Evolutionary conservation across 2,888 invertebrate genomes (phyloP).

Genomic region (Leucophenga montana): DNA sequence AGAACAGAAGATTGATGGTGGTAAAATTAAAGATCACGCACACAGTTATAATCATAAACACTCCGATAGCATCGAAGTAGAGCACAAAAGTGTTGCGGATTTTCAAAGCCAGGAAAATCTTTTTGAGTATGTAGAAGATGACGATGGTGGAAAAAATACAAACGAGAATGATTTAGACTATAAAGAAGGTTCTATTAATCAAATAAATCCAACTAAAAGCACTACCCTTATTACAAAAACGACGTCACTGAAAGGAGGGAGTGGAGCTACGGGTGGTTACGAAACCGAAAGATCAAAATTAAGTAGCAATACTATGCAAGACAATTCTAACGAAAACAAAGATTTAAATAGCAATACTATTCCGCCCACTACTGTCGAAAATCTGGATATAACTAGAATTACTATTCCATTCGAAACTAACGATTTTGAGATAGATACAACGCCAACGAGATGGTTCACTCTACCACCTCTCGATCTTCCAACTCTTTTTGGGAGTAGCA

Average conservation of each 20-base stretch:
- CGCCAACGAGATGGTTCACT: no score
- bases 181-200: not conserved
- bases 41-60: conserved; percentile 14
- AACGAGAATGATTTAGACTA: not conserved
- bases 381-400: no score
- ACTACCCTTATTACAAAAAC: not conserved
- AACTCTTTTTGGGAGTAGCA: no score
- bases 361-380: no score
- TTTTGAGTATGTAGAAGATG: not conserved
- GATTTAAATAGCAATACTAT: no score
- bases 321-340: no score
- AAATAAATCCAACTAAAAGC: not conserved
- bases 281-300: not conserved
- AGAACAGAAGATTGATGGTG: no score
- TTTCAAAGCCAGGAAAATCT: not conserved
- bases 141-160: not conserved
- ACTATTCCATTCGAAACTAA: not conserved
- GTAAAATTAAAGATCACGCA: not conserved
- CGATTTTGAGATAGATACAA: not conserved
- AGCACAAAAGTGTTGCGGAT: not conserved
- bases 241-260: not conserved
- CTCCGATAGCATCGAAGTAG: conserved; percentile 26
- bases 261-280: not conserved
- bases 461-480: no score
- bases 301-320: no score